phyloP scores from a whole-genome alignment of 2,113 vertebrate species.

The Oreotrochilus melanogaster region DNA sequence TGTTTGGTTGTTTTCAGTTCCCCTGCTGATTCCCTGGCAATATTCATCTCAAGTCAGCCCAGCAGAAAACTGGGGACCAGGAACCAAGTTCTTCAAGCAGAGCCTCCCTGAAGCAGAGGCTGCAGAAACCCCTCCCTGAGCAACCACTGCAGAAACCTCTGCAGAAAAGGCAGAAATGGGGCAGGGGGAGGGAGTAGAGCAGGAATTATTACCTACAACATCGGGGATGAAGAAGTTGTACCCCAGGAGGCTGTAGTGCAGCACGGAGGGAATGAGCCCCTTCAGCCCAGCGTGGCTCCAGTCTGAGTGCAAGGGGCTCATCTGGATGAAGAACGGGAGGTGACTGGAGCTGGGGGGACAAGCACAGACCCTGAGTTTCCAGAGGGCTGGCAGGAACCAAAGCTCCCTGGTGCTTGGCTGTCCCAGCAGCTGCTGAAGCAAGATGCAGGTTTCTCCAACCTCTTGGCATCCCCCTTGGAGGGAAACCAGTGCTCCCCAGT shows the following conservation, averaged over 20 bases:
- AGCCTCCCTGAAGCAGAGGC: rapidly evolving
- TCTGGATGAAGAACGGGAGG: conserved; percentile 84
- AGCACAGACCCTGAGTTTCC: rapidly evolving
- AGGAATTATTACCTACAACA: conserved; percentile 83
- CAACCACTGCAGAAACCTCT: not conserved
- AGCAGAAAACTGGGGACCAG: rapidly evolving
- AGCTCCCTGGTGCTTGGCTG: too few relatives aligned
- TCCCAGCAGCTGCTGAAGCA: rapidly evolving
- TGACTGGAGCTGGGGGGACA: conserved; percentile 80
- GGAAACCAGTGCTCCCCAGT: not conserved
- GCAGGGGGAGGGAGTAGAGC: rapidly evolving
- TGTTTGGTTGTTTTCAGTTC: not conserved
- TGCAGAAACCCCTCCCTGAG: rapidly evolving
- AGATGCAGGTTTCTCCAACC: rapidly evolving
- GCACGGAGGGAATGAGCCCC: conserved; percentile 87
- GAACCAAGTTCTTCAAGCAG: rapidly evolving
- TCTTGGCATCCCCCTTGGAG: rapidly evolving
- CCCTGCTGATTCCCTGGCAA: not conserved
- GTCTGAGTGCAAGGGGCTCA: conserved; percentile 82
- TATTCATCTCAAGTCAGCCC: not conserved
- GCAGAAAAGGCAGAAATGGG: not conserved
- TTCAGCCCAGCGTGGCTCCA: conserved; percentile 87
- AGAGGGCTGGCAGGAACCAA: rapidly evolving
- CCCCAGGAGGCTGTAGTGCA: conserved; percentile 91
- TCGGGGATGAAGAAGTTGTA: conserved; percentile 95